Evolutionary conservation across 2,113 vertebrate species (phyloP).

Genomic region (Mus spicilegus): DNA sequence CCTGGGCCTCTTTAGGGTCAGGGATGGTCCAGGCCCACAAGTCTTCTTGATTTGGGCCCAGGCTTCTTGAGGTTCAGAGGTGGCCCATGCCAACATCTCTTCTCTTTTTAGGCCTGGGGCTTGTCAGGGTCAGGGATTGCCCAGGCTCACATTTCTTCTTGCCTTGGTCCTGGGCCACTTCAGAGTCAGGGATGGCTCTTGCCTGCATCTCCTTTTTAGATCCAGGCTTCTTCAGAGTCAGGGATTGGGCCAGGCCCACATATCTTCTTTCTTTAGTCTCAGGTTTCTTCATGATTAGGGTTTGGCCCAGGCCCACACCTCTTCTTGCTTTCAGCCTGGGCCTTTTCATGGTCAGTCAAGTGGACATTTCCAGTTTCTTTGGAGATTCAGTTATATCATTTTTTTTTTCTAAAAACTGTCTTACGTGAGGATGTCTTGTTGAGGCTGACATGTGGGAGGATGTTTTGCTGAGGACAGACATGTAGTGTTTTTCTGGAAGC

Average conservation of each 20-base stretch:
- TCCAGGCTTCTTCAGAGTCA: not conserved
- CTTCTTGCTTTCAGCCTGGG: not conserved
- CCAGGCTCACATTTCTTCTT: not conserved
- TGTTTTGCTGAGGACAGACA: too few relatives aligned
- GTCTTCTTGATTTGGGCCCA: not conserved
- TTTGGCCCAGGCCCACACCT: not conserved
- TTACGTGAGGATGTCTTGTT: too few relatives aligned
- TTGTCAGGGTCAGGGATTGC: not conserved
- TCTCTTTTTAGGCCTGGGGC: not conserved
- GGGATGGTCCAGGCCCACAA: too few relatives aligned
- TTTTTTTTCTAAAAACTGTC: too few relatives aligned
- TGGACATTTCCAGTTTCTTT: too few relatives aligned
- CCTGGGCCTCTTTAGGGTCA: too few relatives aligned
- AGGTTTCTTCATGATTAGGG: not conserved
- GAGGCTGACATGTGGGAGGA: too few relatives aligned
- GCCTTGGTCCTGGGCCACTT: not conserved
- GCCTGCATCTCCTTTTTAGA: not conserved
- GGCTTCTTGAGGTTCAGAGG: too few relatives aligned
- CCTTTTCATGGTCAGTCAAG: not conserved
- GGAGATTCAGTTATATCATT: too few relatives aligned
- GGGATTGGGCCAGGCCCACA: not conserved
- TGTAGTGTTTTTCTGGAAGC: too few relatives aligned
- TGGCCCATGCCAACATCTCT: too few relatives aligned
- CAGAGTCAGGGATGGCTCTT: not conserved
- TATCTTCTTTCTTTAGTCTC: too few relatives aligned